Base-by-base conservation (phyloP, 2,888 invertebrate genomes). In the Thecophora atra region DNA sequence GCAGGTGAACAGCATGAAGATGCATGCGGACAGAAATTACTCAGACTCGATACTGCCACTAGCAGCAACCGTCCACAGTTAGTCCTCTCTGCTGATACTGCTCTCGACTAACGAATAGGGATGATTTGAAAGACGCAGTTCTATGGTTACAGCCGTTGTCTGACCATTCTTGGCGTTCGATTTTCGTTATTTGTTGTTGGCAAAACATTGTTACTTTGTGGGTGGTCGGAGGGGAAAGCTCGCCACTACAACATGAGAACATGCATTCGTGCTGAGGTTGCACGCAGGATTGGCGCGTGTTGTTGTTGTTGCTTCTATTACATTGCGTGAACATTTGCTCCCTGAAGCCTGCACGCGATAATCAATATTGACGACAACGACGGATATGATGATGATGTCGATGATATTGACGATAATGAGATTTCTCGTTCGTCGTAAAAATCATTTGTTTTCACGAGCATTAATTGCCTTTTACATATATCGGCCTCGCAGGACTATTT, bases 231-330 rank as follows among this genome's bases (percentile, higher is more conserved):
- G 5, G 47, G 4, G 47, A 47, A 1, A 5, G 15, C 4, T 4
- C 47, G 47, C 3, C 37, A 11, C 56, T 13, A 19, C 8, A 56
- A 13, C 13, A n/a, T 26, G 56, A 24, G 26, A 51, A 52, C 37
- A 67, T 67, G 54, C 67, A 67, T 54, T 24, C 54, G 15, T 19
- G 67, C 67, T 67, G 67, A 37, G 67, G 67, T 67, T 67, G 54
- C 67, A n/a, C 67, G 37, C 67, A 67, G 56, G 6, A 64, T 56
- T 67, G n/a, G n/a, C n/a, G n/a, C n/a, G n/a, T n/a, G n/a, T n/a
- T n/a, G n/a, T n/a, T n/a, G n/a, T n/a, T n/a, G n/a, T n/a, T n/a
- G n/a, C n/a, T n/a, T n/a, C n/a, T n/a, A n/a, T n/a, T n/a, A n/a
- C n/a, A n/a, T n/a, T n/a, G n/a, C n/a, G n/a, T n/a, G n/a, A n/a